Conservation (phyloP, 2,797 vertebrate species). For the Spheniscus humboldti region DNA sequence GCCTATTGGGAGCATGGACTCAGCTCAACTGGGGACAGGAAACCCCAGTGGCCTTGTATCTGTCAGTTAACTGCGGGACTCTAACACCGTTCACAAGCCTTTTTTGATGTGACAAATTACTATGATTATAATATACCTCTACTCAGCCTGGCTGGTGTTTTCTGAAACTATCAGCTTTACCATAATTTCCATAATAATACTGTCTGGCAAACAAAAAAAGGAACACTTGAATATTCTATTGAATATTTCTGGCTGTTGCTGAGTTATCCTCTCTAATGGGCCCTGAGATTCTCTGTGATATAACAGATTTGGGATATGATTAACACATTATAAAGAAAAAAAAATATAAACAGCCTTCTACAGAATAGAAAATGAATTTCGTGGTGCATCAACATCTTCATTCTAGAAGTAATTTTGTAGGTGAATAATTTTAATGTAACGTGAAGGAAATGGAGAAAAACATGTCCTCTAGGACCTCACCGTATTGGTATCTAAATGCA, state of each 20-base stretch:
- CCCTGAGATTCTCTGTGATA: not conserved
- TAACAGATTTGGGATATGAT: not conserved
- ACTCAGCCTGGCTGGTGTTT: not conserved
- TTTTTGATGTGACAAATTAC: not conserved
- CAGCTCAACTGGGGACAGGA: not conserved
- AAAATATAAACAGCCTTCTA: not conserved
- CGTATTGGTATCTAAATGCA: not conserved
- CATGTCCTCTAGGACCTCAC: not conserved
- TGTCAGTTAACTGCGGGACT: not conserved
- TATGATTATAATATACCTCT: not conserved
- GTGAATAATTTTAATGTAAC: not conserved
- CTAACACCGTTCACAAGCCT: not conserved
- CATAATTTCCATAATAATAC: not conserved
- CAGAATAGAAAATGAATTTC: not conserved
- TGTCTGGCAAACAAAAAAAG: not conserved
- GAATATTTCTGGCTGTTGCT: not conserved
- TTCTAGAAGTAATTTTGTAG: not conserved
- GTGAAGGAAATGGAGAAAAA: not conserved
- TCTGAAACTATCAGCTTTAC: not conserved
- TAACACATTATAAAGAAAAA: not conserved
- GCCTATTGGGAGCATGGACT: rapidly evolving
- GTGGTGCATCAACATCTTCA: not conserved
- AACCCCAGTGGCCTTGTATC: too few relatives aligned
- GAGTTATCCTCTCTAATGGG: not conserved
- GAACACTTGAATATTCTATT: not conserved